Percentiles rank a stretch among this genome's conserved stretches.
Evolutionary conservation across 2,113 vertebrate species (phyloP).

Genomic region (Hippocampus barbouri): DNA sequence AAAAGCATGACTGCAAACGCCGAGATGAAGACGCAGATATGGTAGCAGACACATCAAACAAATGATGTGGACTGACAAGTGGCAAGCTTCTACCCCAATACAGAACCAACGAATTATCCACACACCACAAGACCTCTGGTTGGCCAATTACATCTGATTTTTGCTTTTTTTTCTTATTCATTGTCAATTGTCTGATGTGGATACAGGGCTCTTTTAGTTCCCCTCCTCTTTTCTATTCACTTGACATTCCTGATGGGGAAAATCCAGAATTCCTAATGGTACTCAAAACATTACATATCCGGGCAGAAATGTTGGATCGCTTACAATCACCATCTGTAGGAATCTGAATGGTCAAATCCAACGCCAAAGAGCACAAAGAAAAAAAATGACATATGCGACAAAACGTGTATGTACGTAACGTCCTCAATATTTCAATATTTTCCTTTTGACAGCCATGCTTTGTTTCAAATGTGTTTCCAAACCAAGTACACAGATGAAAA

Average conservation of each 20-base stretch:
- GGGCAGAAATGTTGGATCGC: constrained; percentile 54
- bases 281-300: constrained; percentile 69
- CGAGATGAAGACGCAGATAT: constrained; percentile 30
- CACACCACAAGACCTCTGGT: constrained; percentile 19
- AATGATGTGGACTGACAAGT: constrained; percentile 16
- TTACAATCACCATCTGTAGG: constrained; percentile 48
- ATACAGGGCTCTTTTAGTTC: constrained; percentile 63
- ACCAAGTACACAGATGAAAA: constrained; percentile 74
- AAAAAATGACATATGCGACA: constrained; percentile 57
- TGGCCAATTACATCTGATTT: constrained; percentile 31
- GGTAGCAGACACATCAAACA: constrained; percentile 5
- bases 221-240: constrained; percentile 50
- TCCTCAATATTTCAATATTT: constrained; percentile 68
- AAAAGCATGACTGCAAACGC: constrained; percentile 4
- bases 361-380: constrained; percentile 40
- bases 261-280: constrained; percentile 72
- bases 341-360: constrained; percentile 36
- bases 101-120: constrained; percentile 34
- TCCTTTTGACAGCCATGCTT: constrained; percentile 74
- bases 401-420: constrained; percentile 72
- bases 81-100: constrained; percentile 26
- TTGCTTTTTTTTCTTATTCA: constrained; percentile 54
- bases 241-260: constrained; percentile 69
- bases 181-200: constrained; percentile 67
- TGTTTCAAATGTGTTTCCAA: constrained; percentile 75